Evolutionary conservation across 2,888 invertebrate species (phyloP), one percentile per base, ranked within the genome.

Genomic region (Sepiola atlantica): DNA sequence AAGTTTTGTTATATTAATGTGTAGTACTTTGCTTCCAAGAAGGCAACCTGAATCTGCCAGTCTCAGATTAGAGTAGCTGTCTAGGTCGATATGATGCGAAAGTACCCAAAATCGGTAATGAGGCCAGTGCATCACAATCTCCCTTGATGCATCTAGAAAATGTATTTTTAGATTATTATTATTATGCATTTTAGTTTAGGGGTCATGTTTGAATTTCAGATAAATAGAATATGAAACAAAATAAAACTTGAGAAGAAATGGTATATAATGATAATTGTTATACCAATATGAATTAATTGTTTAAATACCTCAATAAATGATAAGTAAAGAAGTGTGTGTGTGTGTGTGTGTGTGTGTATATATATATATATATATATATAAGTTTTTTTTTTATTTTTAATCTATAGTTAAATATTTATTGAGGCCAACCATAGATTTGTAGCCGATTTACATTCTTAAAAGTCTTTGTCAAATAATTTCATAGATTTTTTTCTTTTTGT

Each of bases 391-490:
- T 21, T 32, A n/a, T 77, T 77, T 16, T n/a, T n/a, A 77, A 77
- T 77, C 77, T n/a, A 77, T n/a, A 77, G n/a, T n/a, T 77, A 77
- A 77, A 77, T 77, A 77, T 77, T 77, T n/a, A 77, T 77, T 77
- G 77, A 77, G 77, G n/a, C n/a, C n/a, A 77, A 77, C n/a, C n/a
- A 77, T 77, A 77, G n/a, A 77, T 10, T 77, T 77, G 77, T n/a
- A 77, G 77, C 77, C 16, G 77, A 77, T n/a, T 28, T 61, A 61
- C 61, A 61, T 61, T 61, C 28, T 24, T 61, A 61, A 45, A 8
- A 61, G 77, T 77, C 77, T 77, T 77, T 77, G 77, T 77, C n/a
- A 12, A 77, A 77, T n/a, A 77, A 18, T 77, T 12, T 16, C 77
- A 77, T 77, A n/a, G 45, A 45, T 45, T 45, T 45, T 45, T 45